Percentiles rank a stretch among this genome's conserved stretches.
phyloP scores from a whole-genome alignment of 2,888 invertebrate genomes.

The Cantharis flavilabris region DNA sequence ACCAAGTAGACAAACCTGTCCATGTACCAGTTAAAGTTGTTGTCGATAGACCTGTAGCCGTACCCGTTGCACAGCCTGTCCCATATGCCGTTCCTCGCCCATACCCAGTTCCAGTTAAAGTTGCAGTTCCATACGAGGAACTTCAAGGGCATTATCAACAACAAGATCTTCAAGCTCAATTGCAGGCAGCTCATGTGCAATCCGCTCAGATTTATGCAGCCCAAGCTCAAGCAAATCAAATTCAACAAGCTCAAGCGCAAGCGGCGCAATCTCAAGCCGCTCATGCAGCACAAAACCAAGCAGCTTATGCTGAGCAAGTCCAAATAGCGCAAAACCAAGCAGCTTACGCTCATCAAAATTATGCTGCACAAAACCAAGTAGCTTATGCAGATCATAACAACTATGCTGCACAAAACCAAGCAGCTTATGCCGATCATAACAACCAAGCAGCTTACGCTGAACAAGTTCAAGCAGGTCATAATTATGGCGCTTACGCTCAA shows the following conservation, averaged over 20 bases:
- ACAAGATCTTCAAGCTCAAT: background rate
- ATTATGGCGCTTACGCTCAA: background rate
- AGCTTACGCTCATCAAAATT: background rate
- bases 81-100: slow-evolving; percentile 51
- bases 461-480: background rate
- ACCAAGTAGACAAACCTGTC: slow-evolving; percentile 65
- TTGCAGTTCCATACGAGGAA: slow-evolving; percentile 61
- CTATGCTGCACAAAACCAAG: background rate
- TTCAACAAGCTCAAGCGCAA: background rate
- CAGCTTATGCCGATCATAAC: background rate
- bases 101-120: slow-evolving; percentile 58
- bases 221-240: background rate
- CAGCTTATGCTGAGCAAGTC: background rate
- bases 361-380: background rate
- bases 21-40: slow-evolving; percentile 57
- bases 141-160: background rate
- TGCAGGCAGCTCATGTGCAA: background rate
- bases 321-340: background rate
- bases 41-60: slow-evolving; percentile 72
- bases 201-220: background rate
- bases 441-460: background rate
- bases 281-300: background rate
- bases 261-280: background rate
- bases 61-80: slow-evolving; percentile 68
- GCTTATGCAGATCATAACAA: background rate